Evolutionary conservation across 2,888 invertebrate genomes (phyloP), one percentile per base, ranked within the genome.

Genomic region (Mesorhabditis belari): DNA sequence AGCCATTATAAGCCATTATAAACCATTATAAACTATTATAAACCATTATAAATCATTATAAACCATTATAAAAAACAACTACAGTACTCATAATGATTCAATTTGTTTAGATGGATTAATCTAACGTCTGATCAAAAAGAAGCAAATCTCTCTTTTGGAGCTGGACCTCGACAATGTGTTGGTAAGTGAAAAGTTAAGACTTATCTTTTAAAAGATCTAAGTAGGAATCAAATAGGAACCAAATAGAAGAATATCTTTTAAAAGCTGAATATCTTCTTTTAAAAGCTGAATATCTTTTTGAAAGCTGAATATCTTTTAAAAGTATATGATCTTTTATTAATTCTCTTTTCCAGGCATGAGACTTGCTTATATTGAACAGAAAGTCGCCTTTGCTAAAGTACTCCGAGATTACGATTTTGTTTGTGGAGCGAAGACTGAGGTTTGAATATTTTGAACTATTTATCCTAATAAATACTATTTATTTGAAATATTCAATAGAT

Each of bases 101-200:
- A n/a, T n/a, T n/a, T 24, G 23, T 24, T 54, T 26, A 54, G 26
- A 3, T 54, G 26, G 55, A 9, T 9, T 9, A 54, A 54, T 3
- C 3, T 17, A 35, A 35, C 44, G 1, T 35, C 44, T n/a, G 56
- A 53, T 23, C 62, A 67, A 51, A 61, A 61, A 5, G 55, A 61
- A 28, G 63, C 61, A 3, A 69, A 63, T 61, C 23, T 70, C 9
- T 63, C 72, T 9, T 72, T 72, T 50, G 72, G 72, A 9, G 58
- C 64, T 6, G 72, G 72, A 12, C 72, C 72, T 0, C 61, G 72
- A 9, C 62, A 61, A 5, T 78, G 78, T 55, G 69, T 77, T 50
- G 77, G 44, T 35, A 35, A 17, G 35, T 35, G 17, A 17, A 35
- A 35, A 17, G 9, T 35, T 12, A 35, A 35, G 17, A 6, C 9